These are phyloP conservation scores for Etia nguti DNA, from an alignment of 2,113 vertebrate species.

Conservation along the genomic window DNA sequence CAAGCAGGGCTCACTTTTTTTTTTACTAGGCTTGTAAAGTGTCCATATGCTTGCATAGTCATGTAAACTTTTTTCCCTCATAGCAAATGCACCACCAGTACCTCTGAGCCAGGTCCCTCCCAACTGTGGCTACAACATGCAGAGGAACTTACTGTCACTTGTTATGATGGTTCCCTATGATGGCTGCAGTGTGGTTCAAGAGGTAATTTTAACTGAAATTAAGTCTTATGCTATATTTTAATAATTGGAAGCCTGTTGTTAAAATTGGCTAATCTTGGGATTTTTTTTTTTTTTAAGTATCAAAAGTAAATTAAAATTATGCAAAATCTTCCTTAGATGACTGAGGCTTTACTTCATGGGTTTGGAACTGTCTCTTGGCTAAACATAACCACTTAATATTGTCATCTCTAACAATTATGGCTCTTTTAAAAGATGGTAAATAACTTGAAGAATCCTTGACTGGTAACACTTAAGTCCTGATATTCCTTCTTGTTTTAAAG, in stretches of 20 bases:
- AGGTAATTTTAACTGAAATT: conserved; percentile 14
- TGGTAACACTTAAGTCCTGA: neutral
- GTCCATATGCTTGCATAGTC: neutral
- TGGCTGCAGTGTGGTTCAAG: conserved; percentile 46
- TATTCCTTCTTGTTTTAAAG: neutral
- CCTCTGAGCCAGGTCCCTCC: conserved; percentile 39
- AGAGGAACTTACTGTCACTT: conserved; percentile 1
- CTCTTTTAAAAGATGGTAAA: neutral
- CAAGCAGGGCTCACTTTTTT: neutral
- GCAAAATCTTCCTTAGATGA: neutral
- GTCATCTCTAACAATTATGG: neutral
- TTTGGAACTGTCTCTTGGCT: neutral
- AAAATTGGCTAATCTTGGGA: neutral
- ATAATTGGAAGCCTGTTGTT: neutral
- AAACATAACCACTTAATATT: neutral
- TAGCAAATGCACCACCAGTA: neutral
- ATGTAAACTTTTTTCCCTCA: neutral
- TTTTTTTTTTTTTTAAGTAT: neutral
- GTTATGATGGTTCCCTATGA: conserved; percentile 40
- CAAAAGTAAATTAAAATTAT: neutral
- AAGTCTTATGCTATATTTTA: neutral
- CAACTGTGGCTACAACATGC: conserved; percentile 55
- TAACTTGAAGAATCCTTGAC: neutral
- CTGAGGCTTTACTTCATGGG: neutral
- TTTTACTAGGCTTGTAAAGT: rapidly evolving